Percentiles rank a stretch among this genome's conserved stretches.
Conservation (phyloP, 2,113 vertebrate genomes). For the Delphinapterus leucas region DNA sequence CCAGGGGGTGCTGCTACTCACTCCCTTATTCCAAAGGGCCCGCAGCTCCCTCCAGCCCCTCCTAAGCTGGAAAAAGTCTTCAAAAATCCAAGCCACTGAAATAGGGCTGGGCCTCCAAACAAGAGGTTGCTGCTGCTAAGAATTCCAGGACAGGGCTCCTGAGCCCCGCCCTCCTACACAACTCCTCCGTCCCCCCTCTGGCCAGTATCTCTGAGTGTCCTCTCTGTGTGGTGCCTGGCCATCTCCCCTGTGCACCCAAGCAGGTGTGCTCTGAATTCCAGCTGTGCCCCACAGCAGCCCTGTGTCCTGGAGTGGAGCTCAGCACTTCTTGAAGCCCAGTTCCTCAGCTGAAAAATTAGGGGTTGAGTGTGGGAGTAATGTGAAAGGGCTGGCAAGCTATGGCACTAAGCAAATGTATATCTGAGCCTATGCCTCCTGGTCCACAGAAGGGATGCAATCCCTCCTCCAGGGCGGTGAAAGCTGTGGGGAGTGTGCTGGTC, state of each 20-base stretch:
- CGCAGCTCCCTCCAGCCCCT: fast-evolving
- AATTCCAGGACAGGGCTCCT: not conserved
- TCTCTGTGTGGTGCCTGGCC: not conserved
- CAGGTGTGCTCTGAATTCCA: not conserved
- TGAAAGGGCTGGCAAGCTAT: fast-evolving
- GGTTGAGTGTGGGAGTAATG: not conserved
- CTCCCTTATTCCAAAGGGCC: not conserved
- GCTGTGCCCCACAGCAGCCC: not conserved
- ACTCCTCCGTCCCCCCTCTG: not conserved
- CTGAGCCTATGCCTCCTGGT: not conserved
- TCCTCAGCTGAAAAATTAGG: not conserved
- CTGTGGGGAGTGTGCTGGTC: fast-evolving
- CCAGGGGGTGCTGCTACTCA: not conserved
- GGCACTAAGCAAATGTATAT: fast-evolving
- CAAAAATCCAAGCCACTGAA: too few relatives aligned
- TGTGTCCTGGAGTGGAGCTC: not conserved
- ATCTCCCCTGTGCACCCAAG: slow-evolving; percentile 21
- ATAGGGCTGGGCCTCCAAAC: not conserved
- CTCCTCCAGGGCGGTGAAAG: fast-evolving
- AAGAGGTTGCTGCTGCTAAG: not conserved
- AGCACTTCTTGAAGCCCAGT: not conserved
- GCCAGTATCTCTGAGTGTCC: not conserved
- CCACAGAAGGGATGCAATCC: fast-evolving
- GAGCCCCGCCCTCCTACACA: not conserved
- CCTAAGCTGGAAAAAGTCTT: not conserved